Conservation (phyloP, 1,140 invertebrate species). For the Aphis craccivora region DNA sequence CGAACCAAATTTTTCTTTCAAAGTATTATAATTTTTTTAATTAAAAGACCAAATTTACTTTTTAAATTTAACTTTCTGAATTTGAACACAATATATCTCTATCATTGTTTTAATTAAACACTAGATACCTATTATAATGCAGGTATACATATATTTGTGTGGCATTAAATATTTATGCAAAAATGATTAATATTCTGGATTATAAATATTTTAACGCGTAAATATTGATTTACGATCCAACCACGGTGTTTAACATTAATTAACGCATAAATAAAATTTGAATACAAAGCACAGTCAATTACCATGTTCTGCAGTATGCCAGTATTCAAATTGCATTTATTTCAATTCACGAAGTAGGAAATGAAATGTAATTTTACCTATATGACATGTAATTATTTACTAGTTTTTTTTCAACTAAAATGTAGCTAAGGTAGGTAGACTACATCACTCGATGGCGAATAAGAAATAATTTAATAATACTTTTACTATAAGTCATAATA, state of each 20-base stretch:
- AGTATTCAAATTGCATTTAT: constrained; percentile 4
- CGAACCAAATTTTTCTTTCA: not conserved
- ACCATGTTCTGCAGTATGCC: not conserved
- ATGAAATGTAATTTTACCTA: not conserved
- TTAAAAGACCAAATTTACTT: not conserved
- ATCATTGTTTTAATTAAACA: not conserved
- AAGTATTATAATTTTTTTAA: not conserved
- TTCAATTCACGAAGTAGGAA: not conserved
- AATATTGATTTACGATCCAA: not conserved
- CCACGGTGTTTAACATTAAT: not conserved
- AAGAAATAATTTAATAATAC: not conserved
- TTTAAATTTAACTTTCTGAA: not conserved
- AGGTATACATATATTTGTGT: not conserved
- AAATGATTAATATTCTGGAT: not conserved
- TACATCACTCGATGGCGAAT: not conserved
- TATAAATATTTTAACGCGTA: not conserved
- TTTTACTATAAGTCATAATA: not conserved
- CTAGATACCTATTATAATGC: not conserved
- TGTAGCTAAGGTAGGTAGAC: not conserved
- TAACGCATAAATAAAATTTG: not conserved
- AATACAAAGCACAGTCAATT: constrained; percentile 22
- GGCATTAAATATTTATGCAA: not conserved
- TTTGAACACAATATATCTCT: not conserved
- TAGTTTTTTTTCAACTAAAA: not conserved
- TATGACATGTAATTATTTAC: not conserved